Evolutionary conservation across 2,888 invertebrate species (phyloP).

Genomic region (Stramonita haemastoma): DNA sequence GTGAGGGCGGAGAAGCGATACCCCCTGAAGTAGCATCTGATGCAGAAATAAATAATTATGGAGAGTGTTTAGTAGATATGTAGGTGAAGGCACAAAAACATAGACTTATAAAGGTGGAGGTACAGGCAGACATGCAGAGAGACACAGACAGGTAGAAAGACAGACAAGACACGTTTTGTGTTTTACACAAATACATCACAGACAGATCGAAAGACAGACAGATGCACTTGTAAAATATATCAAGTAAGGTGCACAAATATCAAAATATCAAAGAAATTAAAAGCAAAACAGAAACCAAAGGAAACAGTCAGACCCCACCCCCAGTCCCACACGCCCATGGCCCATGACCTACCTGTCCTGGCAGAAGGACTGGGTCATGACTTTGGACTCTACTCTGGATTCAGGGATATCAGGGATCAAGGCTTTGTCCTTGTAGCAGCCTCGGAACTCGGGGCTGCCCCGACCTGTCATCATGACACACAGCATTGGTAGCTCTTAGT

Average conservation of each 20-base stretch:
- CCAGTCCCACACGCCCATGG: neutral
- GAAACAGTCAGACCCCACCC: neutral
- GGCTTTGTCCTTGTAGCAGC: neutral
- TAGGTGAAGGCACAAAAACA: neutral
- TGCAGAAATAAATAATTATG: neutral
- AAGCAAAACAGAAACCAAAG: neutral
- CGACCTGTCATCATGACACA: neutral
- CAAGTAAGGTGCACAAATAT: neutral
- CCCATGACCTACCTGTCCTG: neutral
- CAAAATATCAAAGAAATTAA: neutral
- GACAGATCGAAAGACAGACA: neutral
- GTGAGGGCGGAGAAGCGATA: neutral
- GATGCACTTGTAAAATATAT: neutral
- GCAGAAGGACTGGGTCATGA: neutral
- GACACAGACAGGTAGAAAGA: too few relatives aligned
- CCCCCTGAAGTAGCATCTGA: neutral
- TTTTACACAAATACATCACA: too few relatives aligned
- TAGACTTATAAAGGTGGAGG: too few relatives aligned
- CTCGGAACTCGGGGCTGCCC: neutral
- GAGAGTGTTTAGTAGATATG: neutral
- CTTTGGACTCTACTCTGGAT: neutral
- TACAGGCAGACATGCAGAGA: too few relatives aligned
- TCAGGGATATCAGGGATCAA: neutral
- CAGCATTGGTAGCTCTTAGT: too few relatives aligned
- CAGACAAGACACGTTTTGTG: too few relatives aligned